Conservation (phyloP, 1,140 invertebrate genomes). For the Berghia stephanieae region DNA sequence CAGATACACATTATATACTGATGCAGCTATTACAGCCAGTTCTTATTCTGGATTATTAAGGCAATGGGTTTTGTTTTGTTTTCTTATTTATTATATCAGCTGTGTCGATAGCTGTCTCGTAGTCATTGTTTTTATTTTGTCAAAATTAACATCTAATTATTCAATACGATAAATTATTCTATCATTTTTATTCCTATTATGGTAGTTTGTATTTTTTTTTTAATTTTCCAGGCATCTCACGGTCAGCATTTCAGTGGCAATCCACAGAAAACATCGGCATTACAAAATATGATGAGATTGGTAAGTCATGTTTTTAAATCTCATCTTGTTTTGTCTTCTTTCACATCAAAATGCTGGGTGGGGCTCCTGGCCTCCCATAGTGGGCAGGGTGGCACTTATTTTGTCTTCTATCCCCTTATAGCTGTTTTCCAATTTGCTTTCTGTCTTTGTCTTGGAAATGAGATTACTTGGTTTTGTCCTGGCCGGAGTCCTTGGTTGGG, state of each 20-base stretch:
- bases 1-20: too few relatives aligned
- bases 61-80: too few relatives aligned
- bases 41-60: too few relatives aligned
- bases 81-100: too few relatives aligned
- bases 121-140: neutral
- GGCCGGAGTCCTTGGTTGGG: too few relatives aligned
- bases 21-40: too few relatives aligned
- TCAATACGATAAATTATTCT: neutral
- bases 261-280: conserved; percentile 62
- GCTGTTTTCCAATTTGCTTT: too few relatives aligned
- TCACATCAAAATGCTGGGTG: conserved; percentile 12
- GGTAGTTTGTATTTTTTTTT: conserved; percentile 11
- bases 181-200: neutral
- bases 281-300: conserved; percentile 70
- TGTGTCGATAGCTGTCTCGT: neutral
- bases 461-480: too few relatives aligned
- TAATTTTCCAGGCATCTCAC: conserved; percentile 64
- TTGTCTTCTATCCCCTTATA: too few relatives aligned
- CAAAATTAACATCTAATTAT: neutral
- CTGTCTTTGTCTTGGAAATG: conserved; percentile 5
- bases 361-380: too few relatives aligned
- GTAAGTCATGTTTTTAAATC: conserved; percentile 49
- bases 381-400: too few relatives aligned
- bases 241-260: conserved; percentile 68
- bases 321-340: neutral